Base-by-base conservation (phyloP, 2,797 vertebrate species). In the Lithobates pipiens region DNA sequence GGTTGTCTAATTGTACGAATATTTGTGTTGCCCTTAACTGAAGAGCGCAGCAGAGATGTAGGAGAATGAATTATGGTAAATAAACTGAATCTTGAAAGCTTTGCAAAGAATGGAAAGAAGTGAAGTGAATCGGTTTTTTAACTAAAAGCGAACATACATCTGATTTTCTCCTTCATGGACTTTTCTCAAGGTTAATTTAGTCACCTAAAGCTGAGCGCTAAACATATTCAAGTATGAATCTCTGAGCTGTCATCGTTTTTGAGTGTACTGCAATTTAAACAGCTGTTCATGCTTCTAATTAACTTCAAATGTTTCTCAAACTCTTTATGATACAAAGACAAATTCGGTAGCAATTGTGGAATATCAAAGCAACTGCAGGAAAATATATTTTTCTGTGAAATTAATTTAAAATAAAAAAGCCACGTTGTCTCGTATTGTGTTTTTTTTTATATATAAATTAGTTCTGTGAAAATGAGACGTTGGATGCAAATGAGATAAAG, bases 251-350 rank as follows among this genome's bases (percentile, higher is more conserved):
- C 88, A 79, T 81, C 78, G 50, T 85, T 90, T 91, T 88, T 91
- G 89, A 91, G 87, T 90, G 90, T 90, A 84, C 89, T 85, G 81
- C 68, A 88, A 91, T 85, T 83, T 88, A 88, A 90, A 85, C 87
- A 88, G 87, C 88, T 87, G 89, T 72, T 84, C 63, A 88, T 89
- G 88, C 72, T 89, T 86, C 72, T 92, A 91, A 91, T 90, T 91
- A 89, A 88, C 88, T 88, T 90, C 78, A 89, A 90, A 92, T 89
- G 46, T 82, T 85, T 89, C 9, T 89, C 89, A 86, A 89, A 68
- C 88, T 88, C 21, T 80, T 44, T 67, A 44, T 77, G 68, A 77
- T 82, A 86, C 72, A 82, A 82, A 77, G 25, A 39, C 74, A 86
- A 86, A 82, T 77, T 67, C 67, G 65, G 54, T 68, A 65, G 50